Conservation (phyloP, 2,888 invertebrate species). For the Panzeria rudis region DNA sequence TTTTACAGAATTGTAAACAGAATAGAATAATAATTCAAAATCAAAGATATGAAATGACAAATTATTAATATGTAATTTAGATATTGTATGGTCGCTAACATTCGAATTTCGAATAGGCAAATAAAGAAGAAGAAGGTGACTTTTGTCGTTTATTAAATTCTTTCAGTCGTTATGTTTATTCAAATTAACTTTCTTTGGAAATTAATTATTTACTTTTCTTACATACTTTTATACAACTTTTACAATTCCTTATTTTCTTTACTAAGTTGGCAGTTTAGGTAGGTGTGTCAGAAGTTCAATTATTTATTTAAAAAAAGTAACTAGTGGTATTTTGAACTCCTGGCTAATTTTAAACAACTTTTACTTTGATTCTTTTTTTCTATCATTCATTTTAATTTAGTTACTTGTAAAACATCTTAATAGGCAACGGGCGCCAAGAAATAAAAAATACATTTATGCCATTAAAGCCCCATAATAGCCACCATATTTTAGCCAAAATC, state of each 20-base stretch:
- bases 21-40: no score
- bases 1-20: no score
- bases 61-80: no score
- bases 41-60: no score
- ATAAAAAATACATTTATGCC: not conserved
- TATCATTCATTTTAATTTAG: not conserved
- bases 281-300: not conserved
- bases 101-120: no score
- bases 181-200: not conserved
- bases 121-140: no score
- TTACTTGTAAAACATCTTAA: not conserved
- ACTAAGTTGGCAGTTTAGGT: not conserved
- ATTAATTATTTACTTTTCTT: constrained; percentile 14
- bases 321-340: not conserved
- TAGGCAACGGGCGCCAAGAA: not conserved
- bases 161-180: not conserved
- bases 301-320: not conserved
- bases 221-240: not conserved
- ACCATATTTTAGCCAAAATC: not conserved
- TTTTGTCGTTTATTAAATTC: not conserved
- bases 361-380: not conserved
- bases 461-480: not conserved
- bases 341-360: not conserved
- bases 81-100: no score
- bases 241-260: not conserved